Conservation (phyloP, 1,140 invertebrate genomes). For the Magallana gigas region DNA sequence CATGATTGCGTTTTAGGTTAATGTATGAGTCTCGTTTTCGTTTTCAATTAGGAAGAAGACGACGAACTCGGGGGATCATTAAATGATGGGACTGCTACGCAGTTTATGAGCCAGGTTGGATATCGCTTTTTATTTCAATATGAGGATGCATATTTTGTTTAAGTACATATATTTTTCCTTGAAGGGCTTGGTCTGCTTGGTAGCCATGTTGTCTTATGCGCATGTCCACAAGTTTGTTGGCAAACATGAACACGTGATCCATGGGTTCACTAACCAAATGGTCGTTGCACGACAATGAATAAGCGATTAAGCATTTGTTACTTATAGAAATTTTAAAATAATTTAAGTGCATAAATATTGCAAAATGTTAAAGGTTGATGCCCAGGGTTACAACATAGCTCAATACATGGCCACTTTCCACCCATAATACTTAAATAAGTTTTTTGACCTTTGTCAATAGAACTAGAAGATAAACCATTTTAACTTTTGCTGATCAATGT, state of each 20-base stretch:
- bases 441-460: too few relatives aligned
- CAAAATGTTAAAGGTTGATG: too few relatives aligned
- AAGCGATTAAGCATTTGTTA: too few relatives aligned
- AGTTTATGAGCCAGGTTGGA: slow-evolving; percentile 72
- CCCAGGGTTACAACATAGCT: too few relatives aligned
- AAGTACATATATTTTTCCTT: neutral
- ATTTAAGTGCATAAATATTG: too few relatives aligned
- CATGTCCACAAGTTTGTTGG: slow-evolving; percentile 49
- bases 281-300: neutral
- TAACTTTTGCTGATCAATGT: too few relatives aligned
- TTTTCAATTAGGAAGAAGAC: slow-evolving; percentile 71
- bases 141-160: neutral
- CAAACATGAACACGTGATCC: slow-evolving; percentile 50
- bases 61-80: slow-evolving; percentile 55
- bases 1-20: neutral
- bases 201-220: slow-evolving; percentile 30
- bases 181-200: neutral
- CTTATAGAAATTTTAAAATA: too few relatives aligned
- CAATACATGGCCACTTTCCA: too few relatives aligned
- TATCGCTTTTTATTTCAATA: neutral
- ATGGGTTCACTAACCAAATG: neutral
- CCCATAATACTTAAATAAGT: too few relatives aligned
- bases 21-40: slow-evolving; percentile 56
- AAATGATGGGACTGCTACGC: slow-evolving; percentile 50
- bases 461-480: too few relatives aligned